A percentile compares a stretch with the other conserved stretches of the same genome.
phyloP scores from a whole-genome alignment of 2,888 invertebrate genomes.

The Thumatha senex region DNA sequence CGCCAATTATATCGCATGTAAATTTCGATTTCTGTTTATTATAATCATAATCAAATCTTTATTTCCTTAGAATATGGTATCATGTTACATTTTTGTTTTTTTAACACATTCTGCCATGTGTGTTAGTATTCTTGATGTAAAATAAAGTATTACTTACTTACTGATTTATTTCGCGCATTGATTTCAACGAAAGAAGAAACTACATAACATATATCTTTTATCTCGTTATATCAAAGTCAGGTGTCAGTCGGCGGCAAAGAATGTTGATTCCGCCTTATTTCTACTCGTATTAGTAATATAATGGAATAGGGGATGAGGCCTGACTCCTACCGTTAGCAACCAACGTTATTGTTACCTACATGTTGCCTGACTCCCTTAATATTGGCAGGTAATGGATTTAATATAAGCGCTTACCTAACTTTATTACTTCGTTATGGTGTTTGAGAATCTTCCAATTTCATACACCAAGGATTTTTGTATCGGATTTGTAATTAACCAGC shows the following conservation, averaged over 20 bases:
- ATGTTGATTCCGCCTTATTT: conserved; percentile 18
- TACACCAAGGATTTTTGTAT: conserved; percentile 12
- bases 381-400: conserved; percentile 26
- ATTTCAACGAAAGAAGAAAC: neutral
- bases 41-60: no score
- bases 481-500: conserved; percentile 13
- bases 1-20: no score
- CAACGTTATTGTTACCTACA: conserved; percentile 20
- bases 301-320: conserved; percentile 23
- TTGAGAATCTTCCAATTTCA: conserved; percentile 19
- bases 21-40: no score
- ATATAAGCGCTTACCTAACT: conserved; percentile 14
- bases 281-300: conserved; percentile 29
- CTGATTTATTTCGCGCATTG: no score
- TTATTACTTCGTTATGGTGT: conserved; percentile 9
- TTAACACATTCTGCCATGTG: no score
- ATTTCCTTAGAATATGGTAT: no score
- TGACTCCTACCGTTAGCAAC: conserved; percentile 11
- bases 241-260: conserved; percentile 12
- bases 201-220: conserved; percentile 12
- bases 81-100: no score
- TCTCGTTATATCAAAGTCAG: conserved; percentile 26
- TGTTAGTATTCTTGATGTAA: no score
- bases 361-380: conserved; percentile 13
- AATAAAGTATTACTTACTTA: no score